Evolutionary conservation across 2,113 vertebrate species (phyloP).

Genomic region (Chinchilla lanigera): DNA sequence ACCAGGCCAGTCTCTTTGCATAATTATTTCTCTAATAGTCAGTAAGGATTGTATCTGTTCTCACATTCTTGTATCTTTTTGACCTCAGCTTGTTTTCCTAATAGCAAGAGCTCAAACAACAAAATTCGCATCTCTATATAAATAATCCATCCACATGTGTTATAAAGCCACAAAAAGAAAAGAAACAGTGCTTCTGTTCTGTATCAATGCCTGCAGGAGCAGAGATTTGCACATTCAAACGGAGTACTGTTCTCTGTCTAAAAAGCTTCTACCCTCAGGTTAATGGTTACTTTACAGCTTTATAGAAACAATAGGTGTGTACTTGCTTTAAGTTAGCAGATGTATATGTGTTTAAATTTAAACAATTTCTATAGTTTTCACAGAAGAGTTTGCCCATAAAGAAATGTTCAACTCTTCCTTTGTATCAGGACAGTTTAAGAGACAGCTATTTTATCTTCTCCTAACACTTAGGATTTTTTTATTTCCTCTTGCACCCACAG

Average conservation of each 20-base stretch:
- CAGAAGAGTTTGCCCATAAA: neutral
- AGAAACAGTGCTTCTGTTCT: neutral
- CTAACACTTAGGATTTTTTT: neutral
- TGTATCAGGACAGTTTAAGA: constrained; percentile 27
- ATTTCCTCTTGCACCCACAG: neutral
- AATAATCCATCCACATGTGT: neutral
- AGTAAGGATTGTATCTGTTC: neutral
- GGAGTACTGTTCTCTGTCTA: neutral
- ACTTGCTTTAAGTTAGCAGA: neutral
- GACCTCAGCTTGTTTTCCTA: neutral
- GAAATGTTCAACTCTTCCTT: neutral
- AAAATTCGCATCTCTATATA: neutral
- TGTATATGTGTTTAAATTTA: neutral
- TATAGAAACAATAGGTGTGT: neutral
- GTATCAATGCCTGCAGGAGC: neutral
- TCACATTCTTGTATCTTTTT: neutral
- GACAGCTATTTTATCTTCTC: neutral
- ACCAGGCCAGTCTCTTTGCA: neutral
- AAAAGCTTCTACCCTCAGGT: neutral
- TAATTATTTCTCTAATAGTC: neutral
- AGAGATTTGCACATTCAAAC: constrained; percentile 47
- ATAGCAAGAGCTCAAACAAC: neutral
- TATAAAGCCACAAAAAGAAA: constrained; percentile 22
- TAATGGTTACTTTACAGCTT: constrained; percentile 35
- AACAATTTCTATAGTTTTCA: constrained; percentile 33